phyloP scores from a whole-genome alignment of 2,113 vertebrate genomes.

The Equus przewalskii region DNA sequence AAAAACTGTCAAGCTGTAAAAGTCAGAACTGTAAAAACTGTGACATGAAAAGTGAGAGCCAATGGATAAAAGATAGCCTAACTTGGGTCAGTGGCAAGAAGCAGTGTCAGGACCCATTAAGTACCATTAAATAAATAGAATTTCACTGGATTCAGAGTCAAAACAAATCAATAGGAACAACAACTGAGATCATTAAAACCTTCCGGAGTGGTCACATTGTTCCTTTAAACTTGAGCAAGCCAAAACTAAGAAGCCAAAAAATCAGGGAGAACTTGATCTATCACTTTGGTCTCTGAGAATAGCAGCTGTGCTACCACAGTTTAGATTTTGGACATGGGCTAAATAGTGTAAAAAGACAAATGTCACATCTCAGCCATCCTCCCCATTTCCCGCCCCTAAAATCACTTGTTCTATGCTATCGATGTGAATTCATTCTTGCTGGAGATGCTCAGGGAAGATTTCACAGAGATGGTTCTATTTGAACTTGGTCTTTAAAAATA shows the following conservation, averaged over 20 bases:
- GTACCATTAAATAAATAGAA: not conserved
- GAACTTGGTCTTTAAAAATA: slow-evolving; percentile 9
- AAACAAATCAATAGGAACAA: not conserved
- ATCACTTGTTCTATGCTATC: not conserved
- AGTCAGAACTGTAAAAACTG: slow-evolving; percentile 10
- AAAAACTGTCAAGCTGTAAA: not conserved
- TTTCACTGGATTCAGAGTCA: not conserved
- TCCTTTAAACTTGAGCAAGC: not conserved
- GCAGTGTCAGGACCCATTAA: not conserved
- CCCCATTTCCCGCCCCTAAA: not conserved
- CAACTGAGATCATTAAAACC: not conserved
- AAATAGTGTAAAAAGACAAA: not conserved
- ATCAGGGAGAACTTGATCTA: not conserved
- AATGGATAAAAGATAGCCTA: not conserved
- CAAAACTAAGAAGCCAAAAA: not conserved
- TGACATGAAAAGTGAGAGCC: not conserved
- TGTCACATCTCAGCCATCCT: not conserved
- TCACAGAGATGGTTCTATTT: not conserved
- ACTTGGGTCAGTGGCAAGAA: not conserved
- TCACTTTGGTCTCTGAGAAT: not conserved
- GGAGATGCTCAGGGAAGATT: not conserved
- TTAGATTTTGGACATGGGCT: not conserved
- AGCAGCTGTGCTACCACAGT: not conserved
- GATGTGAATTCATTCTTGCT: not conserved
- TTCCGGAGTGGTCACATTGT: not conserved